Percentiles rank a stretch among this genome's conserved stretches.
phyloP scores from a whole-genome alignment of 2,888 invertebrate genomes.

The Uropetala carovei region DNA sequence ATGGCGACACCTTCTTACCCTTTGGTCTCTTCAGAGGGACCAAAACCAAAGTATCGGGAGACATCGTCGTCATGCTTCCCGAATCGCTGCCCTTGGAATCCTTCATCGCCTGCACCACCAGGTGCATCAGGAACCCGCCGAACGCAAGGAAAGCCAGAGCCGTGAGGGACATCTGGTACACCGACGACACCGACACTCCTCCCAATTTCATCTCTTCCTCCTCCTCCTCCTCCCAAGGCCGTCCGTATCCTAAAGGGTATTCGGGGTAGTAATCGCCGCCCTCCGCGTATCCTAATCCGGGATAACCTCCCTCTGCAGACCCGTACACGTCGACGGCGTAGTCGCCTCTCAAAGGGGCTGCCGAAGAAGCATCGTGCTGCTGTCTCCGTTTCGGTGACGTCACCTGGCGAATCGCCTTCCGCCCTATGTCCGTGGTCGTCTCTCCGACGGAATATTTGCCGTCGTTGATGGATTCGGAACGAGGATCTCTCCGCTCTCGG shows the following conservation, averaged over 20 bases:
- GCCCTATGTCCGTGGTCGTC: too few species aligned
- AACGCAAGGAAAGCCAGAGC: slow-evolving; percentile 89
- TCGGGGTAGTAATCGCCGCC: neutral
- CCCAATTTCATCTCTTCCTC: neutral
- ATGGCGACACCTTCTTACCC: neutral
- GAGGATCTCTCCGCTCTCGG: too few species aligned
- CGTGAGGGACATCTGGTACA: slow-evolving; percentile 88
- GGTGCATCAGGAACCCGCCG: slow-evolving; percentile 87
- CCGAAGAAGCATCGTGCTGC: neutral
- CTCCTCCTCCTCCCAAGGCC: neutral
- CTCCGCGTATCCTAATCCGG: neutral
- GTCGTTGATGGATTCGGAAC: too few species aligned
- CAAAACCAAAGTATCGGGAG: slow-evolving; percentile 4
- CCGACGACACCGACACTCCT: slow-evolving; percentile 73
- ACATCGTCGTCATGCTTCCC: slow-evolving; percentile 26
- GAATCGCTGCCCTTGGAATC: slow-evolving; percentile 75
- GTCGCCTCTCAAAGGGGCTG: neutral
- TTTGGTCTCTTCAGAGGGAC: slow-evolving; percentile 30
- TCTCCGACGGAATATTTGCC: too few species aligned
- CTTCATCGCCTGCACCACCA: slow-evolving; percentile 86
- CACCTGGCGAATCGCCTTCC: too few species aligned
- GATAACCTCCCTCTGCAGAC: neutral
- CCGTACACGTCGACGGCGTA: neutral
- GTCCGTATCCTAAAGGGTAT: neutral
- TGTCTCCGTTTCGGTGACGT: too few species aligned